Percentiles rank a stretch among this genome's conserved stretches.
Conservation (phyloP, 2,797 vertebrate species). For the Platyrinchus mystaceus region DNA sequence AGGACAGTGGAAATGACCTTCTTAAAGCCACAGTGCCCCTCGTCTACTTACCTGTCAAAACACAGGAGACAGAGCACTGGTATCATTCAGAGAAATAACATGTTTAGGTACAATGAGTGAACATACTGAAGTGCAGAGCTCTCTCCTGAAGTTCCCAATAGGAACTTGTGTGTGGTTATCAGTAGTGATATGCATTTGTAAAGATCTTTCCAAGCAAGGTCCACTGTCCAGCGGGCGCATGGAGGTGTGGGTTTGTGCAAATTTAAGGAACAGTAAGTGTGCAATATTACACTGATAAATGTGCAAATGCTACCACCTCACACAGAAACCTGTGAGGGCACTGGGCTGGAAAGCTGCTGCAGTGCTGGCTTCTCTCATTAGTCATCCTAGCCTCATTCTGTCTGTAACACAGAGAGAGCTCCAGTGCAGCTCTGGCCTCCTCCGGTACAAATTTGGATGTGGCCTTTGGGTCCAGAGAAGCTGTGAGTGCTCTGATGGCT, state of each 20-base stretch:
- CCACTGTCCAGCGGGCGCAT: background rate
- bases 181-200: background rate
- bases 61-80: background rate
- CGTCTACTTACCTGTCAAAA: slow-evolving; percentile 43
- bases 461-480: background rate
- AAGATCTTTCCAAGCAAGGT: background rate
- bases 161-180: background rate
- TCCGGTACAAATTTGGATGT: background rate
- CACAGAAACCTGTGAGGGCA: slow-evolving; percentile 9
- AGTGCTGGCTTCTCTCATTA: slow-evolving; percentile 40
- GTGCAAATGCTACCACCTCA: background rate
- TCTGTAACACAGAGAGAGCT: background rate
- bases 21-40: slow-evolving; percentile 75
- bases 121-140: background rate
- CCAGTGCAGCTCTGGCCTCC: background rate
- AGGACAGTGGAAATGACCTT: slow-evolving; percentile 70
- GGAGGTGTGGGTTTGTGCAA: background rate
- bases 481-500: background rate
- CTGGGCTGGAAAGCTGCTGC: slow-evolving; percentile 40
- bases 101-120: background rate
- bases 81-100: background rate
- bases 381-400: slow-evolving; percentile 67
- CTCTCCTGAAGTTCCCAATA: background rate
- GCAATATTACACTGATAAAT: background rate
- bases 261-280: background rate